Evolutionary conservation across 2,888 invertebrate genomes (phyloP).

Genomic region (Nipponacmea schrenckii): DNA sequence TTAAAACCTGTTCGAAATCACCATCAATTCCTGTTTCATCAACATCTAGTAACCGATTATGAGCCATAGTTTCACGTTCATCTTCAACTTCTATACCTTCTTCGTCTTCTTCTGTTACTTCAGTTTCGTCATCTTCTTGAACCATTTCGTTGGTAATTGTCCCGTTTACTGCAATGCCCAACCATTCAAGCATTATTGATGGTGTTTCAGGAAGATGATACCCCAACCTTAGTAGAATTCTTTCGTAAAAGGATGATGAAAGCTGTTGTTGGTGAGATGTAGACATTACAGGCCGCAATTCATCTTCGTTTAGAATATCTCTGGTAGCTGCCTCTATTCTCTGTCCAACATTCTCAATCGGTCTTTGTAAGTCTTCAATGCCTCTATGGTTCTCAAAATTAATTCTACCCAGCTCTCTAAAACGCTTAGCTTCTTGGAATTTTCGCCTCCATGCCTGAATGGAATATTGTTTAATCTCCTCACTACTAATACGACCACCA

Average conservation of each 20-base stretch:
- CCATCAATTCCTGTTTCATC: neutral
- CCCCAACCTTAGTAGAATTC: neutral
- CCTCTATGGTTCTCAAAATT: neutral
- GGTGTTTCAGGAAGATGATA: neutral
- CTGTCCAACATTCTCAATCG: neutral
- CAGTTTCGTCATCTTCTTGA: neutral
- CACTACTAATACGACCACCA: conserved; percentile 55
- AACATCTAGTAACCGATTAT: neutral
- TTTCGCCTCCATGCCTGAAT: neutral
- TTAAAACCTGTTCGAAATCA: neutral
- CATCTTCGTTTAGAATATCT: conserved; percentile 30
- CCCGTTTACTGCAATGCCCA: neutral
- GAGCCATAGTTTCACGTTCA: neutral
- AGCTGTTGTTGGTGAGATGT: neutral
- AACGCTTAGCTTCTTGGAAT: neutral
- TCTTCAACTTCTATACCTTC: neutral
- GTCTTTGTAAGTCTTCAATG: neutral
- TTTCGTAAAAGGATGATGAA: neutral
- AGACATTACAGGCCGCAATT: conserved; percentile 15
- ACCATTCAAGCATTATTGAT: neutral
- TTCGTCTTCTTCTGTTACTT: conserved; percentile 10
- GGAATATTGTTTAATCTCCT: conserved; percentile 40
- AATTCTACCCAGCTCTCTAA: neutral
- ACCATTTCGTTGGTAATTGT: neutral
- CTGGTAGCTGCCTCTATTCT: conserved; percentile 17